These are phyloP conservation scores for Nomada ferruginata DNA, from an alignment of 2,888 invertebrate species.

Conservation along the genomic window DNA sequence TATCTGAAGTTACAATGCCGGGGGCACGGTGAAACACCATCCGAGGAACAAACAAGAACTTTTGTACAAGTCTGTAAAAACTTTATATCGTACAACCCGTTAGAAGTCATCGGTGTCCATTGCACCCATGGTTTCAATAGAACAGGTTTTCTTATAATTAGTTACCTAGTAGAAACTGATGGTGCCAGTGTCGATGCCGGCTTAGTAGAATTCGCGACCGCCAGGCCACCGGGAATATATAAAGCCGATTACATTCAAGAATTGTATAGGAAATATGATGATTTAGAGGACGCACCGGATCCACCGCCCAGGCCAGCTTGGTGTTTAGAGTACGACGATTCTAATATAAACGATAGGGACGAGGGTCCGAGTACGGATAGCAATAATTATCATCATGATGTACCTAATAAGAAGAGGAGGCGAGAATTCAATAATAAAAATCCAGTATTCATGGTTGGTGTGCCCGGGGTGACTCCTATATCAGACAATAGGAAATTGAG, in stretches of 20 bases:
- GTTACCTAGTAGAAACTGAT: constrained; percentile 94
- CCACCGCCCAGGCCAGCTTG: constrained; percentile 94
- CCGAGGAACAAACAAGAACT: constrained; percentile 91
- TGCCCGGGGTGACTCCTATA: constrained; percentile 91
- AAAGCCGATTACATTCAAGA: constrained; percentile 97
- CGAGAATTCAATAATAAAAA: constrained; percentile 87
- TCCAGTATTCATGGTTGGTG: constrained; percentile 94
- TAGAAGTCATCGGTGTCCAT: constrained; percentile 91
- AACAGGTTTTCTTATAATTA: constrained; percentile 97
- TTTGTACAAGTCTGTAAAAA: constrained; percentile 93
- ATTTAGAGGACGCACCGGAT: constrained; percentile 87
- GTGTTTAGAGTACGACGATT: constrained; percentile 88
- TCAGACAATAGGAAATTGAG: constrained; percentile 86
- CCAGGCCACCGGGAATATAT: constrained; percentile 97
- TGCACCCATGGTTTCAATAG: constrained; percentile 99
- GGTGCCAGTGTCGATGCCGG: constrained; percentile 95
- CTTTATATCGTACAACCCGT: constrained; percentile 92
- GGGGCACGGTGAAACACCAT: constrained; percentile 97
- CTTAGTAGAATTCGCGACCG: constrained; percentile 90
- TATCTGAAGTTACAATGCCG: constrained; percentile 96
- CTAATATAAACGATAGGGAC: constrained; percentile 72
- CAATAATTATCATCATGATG: constrained; percentile 40
- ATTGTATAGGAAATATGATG: constrained; percentile 92
- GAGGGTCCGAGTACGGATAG: constrained; percentile 67
- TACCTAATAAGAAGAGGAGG: constrained; percentile 82